A percentile compares a stretch with the other conserved stretches of the same genome.
Conservation (phyloP, 2,888 invertebrate species). For the Lomographa bimaculata region DNA sequence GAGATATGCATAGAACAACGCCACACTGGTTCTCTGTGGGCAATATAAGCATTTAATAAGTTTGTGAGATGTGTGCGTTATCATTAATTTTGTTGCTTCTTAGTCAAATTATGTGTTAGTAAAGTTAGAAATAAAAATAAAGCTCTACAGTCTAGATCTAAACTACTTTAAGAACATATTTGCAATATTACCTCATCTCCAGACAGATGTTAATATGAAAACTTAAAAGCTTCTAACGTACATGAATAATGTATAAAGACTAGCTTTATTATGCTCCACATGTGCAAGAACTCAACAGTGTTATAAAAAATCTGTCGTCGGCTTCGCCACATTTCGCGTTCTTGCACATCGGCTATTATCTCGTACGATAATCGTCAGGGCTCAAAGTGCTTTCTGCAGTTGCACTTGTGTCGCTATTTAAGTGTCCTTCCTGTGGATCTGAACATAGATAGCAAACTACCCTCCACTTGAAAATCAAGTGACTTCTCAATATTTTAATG, state of each 20-base stretch:
- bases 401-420: slow-evolving; percentile 40
- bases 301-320: slow-evolving; percentile 25
- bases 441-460: slow-evolving; percentile 45
- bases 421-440: slow-evolving; percentile 42
- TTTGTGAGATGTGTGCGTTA: no score
- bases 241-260: no score
- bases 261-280: neutral
- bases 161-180: no score
- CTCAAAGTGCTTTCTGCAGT: slow-evolving; percentile 36
- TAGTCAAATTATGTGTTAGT: neutral
- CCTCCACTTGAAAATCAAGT: slow-evolving; percentile 24
- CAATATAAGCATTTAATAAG: no score
- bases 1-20: no score
- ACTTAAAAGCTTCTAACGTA: no score
- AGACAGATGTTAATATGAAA: no score
- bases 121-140: no score
- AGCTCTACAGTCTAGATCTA: no score
- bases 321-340: slow-evolving; percentile 38
- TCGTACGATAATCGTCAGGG: slow-evolving; percentile 43
- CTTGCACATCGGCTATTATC: slow-evolving; percentile 40
- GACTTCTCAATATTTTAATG: slow-evolving; percentile 25
- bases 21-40: no score
- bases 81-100: slow-evolving; percentile 1
- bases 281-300: slow-evolving; percentile 5
- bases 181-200: no score